Evolutionary conservation across 2,113 vertebrate genomes (phyloP).

Genomic region (Perccottus glenii): DNA sequence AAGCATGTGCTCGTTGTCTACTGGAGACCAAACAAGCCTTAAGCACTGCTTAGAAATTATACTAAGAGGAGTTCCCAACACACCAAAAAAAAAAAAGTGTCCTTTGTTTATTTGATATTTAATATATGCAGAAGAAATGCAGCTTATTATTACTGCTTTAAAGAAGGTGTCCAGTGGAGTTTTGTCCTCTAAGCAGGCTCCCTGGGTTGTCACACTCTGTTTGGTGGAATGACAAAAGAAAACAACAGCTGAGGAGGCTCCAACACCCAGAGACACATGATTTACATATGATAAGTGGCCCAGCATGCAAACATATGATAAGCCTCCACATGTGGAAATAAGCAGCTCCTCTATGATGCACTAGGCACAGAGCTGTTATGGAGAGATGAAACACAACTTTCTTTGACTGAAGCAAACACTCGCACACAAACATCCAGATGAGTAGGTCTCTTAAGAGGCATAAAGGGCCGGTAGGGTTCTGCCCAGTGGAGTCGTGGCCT

Average conservation of each 20-base stretch:
- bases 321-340: conserved; percentile 62
- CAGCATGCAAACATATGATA: conserved; percentile 69
- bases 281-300: conserved; percentile 75
- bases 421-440: conserved; percentile 33
- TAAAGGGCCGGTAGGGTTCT: conserved; percentile 65
- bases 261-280: conserved; percentile 58
- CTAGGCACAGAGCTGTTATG: conserved; percentile 21
- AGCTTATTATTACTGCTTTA: conserved; percentile 27
- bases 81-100: conserved; percentile 16
- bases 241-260: conserved; percentile 67
- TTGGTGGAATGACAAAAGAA: conserved; percentile 55
- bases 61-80: conserved; percentile 34
- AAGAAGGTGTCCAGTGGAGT: conserved; percentile 50
- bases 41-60: conserved; percentile 34
- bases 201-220: conserved; percentile 52
- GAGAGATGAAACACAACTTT: no score
- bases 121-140: conserved; percentile 1
- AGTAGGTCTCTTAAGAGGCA: conserved; percentile 75
- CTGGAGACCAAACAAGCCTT: conserved; percentile 22
- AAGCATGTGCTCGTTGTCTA: conserved; percentile 25
- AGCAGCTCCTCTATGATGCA: no score
- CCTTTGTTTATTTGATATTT: conserved; percentile 24
- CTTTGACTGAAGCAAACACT: conserved; percentile 39
- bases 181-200: conserved; percentile 47
- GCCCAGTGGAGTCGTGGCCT: conserved; percentile 62